Base-by-base conservation (phyloP, 2,113 vertebrate genomes). In the Psettodes erumei region DNA sequence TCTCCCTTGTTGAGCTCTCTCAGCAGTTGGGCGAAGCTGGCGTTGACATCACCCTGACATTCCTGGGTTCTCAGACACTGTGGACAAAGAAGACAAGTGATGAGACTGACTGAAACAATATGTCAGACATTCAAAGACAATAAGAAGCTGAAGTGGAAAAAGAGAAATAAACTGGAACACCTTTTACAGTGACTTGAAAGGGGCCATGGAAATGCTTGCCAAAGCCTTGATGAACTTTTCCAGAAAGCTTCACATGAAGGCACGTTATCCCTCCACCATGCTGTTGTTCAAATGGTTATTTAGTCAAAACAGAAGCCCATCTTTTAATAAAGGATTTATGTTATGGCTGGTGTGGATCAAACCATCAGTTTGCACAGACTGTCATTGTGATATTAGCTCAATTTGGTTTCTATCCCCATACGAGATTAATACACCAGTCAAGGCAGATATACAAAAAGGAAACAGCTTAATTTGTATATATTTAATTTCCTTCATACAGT, bases 1-100 rank as follows among this genome's bases (percentile, higher is more conserved):
- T 81, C 88, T 1, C 50, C 73, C 71, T 94, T 94, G 91, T 96
- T 96, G 53, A 99, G 88, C 12, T 93, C 91, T 0, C 2, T 15
- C 35, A 93, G 93, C 81, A 99, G 92, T 6, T 84, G 30, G 51
- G 84, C 87, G 33, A 98, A 96, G 50, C 77, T 77, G 3, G 81
- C 76, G 42, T 99, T 96, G 59, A 94, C 7, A 0, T 95, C 92
- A 45, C 90, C 84, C 10, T 59, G 33, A 16, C 19, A 38, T 47
- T 76, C 62, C 15, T 69, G 12, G 3, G 71, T 87, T 30, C 91
- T 84, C 61, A 93, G 77, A 30, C 80, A 55, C 93, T 94, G 79
- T n/a, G 63, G 71, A 80, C 7, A 67, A 74, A 80, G 38, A 3
- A 53, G 54, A 70, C 0, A 32, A 37, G 6, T 42, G 38, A 42